Evolutionary conservation across 2,113 vertebrate genomes (phyloP), one percentile per base, ranked within the genome.

Genomic region (Pavo muticus): DNA sequence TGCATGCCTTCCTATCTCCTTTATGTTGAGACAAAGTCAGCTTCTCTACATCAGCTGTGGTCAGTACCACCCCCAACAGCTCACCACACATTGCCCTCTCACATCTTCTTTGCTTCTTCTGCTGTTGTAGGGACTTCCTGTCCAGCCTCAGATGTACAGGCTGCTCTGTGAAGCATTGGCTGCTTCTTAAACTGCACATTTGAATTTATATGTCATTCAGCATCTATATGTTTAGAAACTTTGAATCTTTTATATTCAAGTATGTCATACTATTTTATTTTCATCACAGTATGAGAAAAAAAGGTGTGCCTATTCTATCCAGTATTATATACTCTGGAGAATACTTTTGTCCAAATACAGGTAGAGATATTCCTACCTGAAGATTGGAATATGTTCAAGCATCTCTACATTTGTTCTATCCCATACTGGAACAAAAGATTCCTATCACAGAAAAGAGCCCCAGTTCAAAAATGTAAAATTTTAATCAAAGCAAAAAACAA

Each of bases 401-500:
- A 56, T 64, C 0, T 0, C 29, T 60, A 1, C 4, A 4, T 50
- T 69, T 88, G 21, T 69, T 85, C 57, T 83, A 1, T 29, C 16
- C 19, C 4, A 7, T 23, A 19, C 44, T 60, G 50, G 29, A 87
- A 79, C 42, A 88, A 60, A 90, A 82, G 24, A 19, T 79, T 85
- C 11, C 16, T 56, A 5, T 68, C 3, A 2, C 47, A 90, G 64
- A 47, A 70, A 80, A 77, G 37, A 88, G 30, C 68, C 14, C 4
- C 12, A 42, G 61, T 85, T 90, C 67, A 91, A 35, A 45, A 65
- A 52, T 3, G 32, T 85, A 57, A 90, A 73, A 91, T 76, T 93
- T 85, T 83, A 83, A 88, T 90, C 79, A 90, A 88, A 93, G 54
- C 17, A 79, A 90, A 95, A 65, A 4, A 1, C 25, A 65, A 76